Base-by-base conservation (phyloP, 2,797 vertebrate species). In the Anguilla megastoma region DNA sequence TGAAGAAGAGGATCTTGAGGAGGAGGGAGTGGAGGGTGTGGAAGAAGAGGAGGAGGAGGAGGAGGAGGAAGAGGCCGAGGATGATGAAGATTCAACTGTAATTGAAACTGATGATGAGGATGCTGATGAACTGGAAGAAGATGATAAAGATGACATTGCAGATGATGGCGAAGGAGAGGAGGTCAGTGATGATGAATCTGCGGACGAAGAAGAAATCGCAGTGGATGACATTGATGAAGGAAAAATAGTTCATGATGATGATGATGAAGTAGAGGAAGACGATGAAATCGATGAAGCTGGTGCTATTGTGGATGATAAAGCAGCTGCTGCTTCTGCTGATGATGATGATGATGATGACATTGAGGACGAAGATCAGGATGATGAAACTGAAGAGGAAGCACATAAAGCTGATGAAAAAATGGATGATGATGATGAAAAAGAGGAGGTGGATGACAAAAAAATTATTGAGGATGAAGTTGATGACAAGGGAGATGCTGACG, bases 381-480 rank as follows among this genome's bases (percentile, higher is more conserved):
- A 76, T 12, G 88, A 93, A 45, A 33, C 14, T 24, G 50, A 89
- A 63, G 24, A 21, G 0, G 3, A 88, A 1, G 89, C 89, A 1
- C 91, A 92, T 14, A 89, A 89, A 0, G 89, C 18, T 41, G 76
- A 89, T 56, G 16, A 69, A 2, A 92, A 93, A 89, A 56, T 84
- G 0, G 91, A 93, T 30, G 91, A 89, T 71, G 94, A 93, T 0
- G 92, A 94, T 85, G 94, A 94, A 91, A 92, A 93, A 27, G 93
- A 94, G 0, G 92, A 92, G 0, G 90, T 93, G 18, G 93, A 93
- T 41, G 16, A 45, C 7, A 69, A 52, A 66, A 83, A 12, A 0
- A 89, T 48, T 27, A 36, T 76, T 84, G 91, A 91, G 1, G 87
- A 90, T 60, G 71, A 84, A 27, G 48, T 45, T 21, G 45, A 30